Base-by-base conservation (phyloP, 1,140 invertebrate species). In the Ips nitidus region DNA sequence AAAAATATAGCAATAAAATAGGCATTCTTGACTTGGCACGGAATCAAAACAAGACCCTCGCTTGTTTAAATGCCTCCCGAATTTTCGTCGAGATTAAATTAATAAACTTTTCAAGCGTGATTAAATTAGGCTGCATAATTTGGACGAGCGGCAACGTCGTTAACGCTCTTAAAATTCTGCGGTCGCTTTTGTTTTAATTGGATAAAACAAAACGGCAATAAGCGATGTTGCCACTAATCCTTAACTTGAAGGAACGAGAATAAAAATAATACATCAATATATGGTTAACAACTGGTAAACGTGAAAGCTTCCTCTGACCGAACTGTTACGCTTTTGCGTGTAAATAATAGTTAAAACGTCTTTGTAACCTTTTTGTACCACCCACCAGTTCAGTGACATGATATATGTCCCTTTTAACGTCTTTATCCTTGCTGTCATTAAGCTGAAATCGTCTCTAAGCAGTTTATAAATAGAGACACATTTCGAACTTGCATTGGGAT, bases 321-420 rank as follows among this genome's bases (percentile, higher is more conserved):
- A 66, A 63, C 69, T 47, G 60, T 71, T 66, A 66, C 66, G 41
- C 56, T 72, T 75, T 71, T 63, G 65, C 60, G 57, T 67, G 52
- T 71, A 73, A 73, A 71, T 68, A 69, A 71, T 67, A 69, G 64
- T 74, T 68, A 66, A 70, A 43, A 47, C 66, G 55, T 71, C 69
- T 66, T 72, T 68, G 71, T 70, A 72, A 73, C 70, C 69, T 75
- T 74, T 73, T 72, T 74, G 73, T 75, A 63, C 75, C 75, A 74
- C 75, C 75, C 75, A 74, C 72, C 41, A 71, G 53, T 50, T 74
- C 60, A 56, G 52, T 72, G 75, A 76, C 75, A 71, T 76, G 75
- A 76, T 66, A 75, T 75, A 76, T 76, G 71, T 73, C 70, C 73
- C 75, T 74, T 74, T 76, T 76, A 76, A 76, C 74, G 60, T 76